phyloP scores from a whole-genome alignment of 2,113 vertebrate species.

The Petrocephalus microphthalmus region DNA sequence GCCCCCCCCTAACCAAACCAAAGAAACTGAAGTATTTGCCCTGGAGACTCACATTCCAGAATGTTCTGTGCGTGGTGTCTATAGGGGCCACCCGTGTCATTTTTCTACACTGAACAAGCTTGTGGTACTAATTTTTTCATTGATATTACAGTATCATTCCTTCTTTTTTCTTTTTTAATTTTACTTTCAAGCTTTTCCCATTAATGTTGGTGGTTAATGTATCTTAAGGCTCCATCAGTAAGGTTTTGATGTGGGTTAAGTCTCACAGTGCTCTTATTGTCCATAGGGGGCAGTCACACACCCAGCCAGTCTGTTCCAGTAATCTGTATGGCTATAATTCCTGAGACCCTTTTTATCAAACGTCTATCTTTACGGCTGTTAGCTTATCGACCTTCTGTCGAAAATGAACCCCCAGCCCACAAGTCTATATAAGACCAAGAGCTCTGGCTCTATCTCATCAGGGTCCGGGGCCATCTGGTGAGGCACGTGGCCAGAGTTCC shows the following conservation, averaged over 20 bases:
- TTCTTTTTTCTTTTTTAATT: neutral
- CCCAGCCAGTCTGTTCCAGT: neutral
- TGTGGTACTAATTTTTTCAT: neutral
- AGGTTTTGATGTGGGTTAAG: neutral
- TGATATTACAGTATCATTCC: neutral
- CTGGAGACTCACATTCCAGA: neutral
- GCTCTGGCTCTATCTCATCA: neutral
- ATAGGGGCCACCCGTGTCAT: neutral
- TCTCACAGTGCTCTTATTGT: neutral
- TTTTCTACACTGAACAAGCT: neutral
- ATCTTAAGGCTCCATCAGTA: neutral
- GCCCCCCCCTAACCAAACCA: neutral
- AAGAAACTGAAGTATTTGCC: slow-evolving; percentile 10
- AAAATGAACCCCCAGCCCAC: neutral
- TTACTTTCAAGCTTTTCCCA: neutral
- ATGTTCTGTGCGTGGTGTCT: slow-evolving; percentile 1
- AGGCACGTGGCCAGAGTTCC: neutral
- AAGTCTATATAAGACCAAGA: neutral
- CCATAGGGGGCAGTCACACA: neutral
- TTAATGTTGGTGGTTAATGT: neutral
- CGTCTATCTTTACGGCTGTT: neutral
- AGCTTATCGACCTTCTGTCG: neutral
- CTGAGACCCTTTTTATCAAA: neutral
- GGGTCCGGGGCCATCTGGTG: neutral
- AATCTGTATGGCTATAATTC: neutral